A percentile compares a stretch with the other conserved stretches of the same genome.
These are phyloP conservation scores for Hydrocynus forskahlii DNA, from an alignment of 2,797 vertebrate genomes.

Conservation along the genomic window DNA sequence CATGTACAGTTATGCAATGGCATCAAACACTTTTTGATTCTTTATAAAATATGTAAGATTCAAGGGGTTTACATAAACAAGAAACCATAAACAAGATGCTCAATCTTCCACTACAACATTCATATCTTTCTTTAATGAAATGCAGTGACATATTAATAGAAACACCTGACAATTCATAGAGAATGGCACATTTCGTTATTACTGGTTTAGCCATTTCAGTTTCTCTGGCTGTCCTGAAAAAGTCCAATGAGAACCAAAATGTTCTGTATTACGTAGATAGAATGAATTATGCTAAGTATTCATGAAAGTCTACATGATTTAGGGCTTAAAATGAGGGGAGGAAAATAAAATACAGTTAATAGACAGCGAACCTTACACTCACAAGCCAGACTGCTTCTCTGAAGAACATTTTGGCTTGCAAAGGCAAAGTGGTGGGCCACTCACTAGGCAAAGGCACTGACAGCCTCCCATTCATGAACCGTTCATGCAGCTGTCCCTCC, in stretches of 20 bases:
- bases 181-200: no score
- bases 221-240: not conserved
- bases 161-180: not conserved
- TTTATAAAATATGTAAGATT: no score
- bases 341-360: conserved; percentile 17
- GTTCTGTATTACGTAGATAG: not conserved
- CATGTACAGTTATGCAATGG: not conserved
- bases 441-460: conserved; percentile 45
- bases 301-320: not conserved
- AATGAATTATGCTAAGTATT: not conserved
- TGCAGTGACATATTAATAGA: not conserved
- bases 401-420: conserved; percentile 30
- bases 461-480: conserved; percentile 70
- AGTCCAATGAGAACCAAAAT: not conserved
- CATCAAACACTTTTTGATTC: not conserved
- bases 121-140: not conserved
- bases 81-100: not conserved
- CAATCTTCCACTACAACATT: not conserved
- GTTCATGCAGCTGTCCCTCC: conserved; percentile 72
- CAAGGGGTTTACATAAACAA: not conserved
- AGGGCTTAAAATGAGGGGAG: not conserved
- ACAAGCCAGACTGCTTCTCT: conserved; percentile 9
- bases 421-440: conserved; percentile 21
- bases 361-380: conserved; percentile 35
- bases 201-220: not conserved